Evolutionary conservation across 2,113 vertebrate genomes (phyloP).

Genomic region (Halichoeres trimaculatus): DNA sequence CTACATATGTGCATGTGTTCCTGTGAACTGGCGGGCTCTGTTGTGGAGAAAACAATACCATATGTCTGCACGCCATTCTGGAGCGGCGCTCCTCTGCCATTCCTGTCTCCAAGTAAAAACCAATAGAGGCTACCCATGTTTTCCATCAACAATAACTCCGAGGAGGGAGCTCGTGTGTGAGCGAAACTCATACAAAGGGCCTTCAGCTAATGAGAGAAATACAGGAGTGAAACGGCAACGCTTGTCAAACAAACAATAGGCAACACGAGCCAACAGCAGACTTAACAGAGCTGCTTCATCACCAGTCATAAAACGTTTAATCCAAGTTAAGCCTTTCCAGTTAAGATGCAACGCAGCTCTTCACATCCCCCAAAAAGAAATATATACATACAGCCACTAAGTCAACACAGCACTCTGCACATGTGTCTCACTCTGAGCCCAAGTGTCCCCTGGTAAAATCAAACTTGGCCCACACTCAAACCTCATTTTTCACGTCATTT

Average conservation of each 20-base stretch:
- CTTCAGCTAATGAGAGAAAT: slow-evolving; percentile 59
- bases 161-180: slow-evolving; percentile 8
- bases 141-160: slow-evolving; percentile 73
- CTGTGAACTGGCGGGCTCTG: slow-evolving; percentile 45
- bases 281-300: slow-evolving; percentile 62
- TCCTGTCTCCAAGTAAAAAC: slow-evolving; percentile 64
- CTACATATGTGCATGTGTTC: slow-evolving; percentile 38
- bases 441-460: slow-evolving; percentile 49
- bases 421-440: slow-evolving; percentile 41
- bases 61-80: slow-evolving; percentile 67
- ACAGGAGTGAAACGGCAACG: slow-evolving; percentile 48
- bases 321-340: slow-evolving; percentile 50
- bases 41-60: slow-evolving; percentile 75
- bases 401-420: slow-evolving; percentile 48
- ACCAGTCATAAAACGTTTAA: slow-evolving; percentile 51
- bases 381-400: slow-evolving; percentile 44
- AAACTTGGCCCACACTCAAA: slow-evolving; percentile 45
- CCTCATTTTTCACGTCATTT: slow-evolving; percentile 40
- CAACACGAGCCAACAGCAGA: slow-evolving; percentile 52
- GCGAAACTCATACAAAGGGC: slow-evolving; percentile 15
- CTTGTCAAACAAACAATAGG: slow-evolving; percentile 75
- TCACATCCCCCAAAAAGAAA: slow-evolving; percentile 28
- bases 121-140: slow-evolving; percentile 65
- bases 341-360: slow-evolving; percentile 43
- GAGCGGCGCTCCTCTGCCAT: slow-evolving; percentile 50